Evolutionary conservation across 2,113 vertebrate species (phyloP).

Genomic region (Uropsilus gracilis): DNA sequence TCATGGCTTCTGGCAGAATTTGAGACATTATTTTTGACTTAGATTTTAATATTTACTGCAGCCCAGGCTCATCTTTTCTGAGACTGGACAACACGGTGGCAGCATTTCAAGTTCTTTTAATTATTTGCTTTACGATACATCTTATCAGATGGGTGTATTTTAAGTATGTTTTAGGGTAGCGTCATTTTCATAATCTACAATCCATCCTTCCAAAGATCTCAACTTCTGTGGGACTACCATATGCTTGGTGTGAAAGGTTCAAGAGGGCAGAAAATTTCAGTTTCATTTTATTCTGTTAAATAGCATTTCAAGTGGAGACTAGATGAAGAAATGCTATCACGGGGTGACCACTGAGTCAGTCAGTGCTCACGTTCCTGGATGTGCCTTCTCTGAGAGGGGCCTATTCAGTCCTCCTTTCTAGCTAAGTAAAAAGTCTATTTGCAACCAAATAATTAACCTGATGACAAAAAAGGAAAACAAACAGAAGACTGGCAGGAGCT

Average conservation of each 20-base stretch:
- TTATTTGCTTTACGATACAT: constrained; percentile 28
- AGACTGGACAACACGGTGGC: neutral
- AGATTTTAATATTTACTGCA: neutral
- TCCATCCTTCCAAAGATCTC: neutral
- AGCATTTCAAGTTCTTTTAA: neutral
- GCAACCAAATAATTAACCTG: neutral
- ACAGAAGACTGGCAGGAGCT: neutral
- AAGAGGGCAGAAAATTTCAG: neutral
- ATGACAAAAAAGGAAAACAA: neutral
- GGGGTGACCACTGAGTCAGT: neutral
- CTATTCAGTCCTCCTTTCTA: neutral
- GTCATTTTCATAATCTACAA: neutral
- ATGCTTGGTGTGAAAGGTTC: neutral
- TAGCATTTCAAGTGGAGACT: neutral
- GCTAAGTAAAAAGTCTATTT: neutral
- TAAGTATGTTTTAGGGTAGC: neutral
- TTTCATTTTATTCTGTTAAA: neutral
- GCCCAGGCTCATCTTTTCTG: neutral
- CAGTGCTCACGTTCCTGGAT: neutral
- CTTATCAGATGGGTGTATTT: neutral
- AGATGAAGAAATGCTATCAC: neutral
- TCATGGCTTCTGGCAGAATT: neutral
- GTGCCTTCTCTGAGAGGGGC: neutral
- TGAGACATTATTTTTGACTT: neutral
- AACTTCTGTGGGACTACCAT: neutral